A percentile compares a stretch with the other conserved stretches of the same genome.
Evolutionary conservation across 92 coral and sea anemone species (phyloP).

Genomic region (Palythoa grandis): DNA sequence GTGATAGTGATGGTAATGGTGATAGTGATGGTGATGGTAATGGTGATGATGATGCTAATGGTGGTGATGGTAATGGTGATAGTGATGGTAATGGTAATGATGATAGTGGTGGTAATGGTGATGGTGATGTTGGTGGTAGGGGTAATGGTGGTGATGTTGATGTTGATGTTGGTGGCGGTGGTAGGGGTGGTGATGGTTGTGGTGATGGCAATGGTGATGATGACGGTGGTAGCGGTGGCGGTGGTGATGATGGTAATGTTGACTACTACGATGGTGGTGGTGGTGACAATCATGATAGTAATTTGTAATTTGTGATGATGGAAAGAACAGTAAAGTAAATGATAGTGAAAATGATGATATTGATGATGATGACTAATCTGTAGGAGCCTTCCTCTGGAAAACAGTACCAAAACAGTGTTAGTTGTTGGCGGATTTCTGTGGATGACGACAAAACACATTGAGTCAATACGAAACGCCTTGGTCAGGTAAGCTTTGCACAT

Average conservation of each 20-base stretch:
- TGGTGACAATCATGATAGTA: neutral
- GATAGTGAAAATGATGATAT: conserved; percentile 24
- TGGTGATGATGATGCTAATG: neutral
- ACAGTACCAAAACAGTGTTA: conserved; percentile 77
- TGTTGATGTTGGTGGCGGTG: neutral
- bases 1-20: neutral
- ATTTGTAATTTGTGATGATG: neutral
- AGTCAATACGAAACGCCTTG: conserved; percentile 52
- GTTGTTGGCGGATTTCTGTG: conserved; percentile 90
- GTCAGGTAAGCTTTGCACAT: neutral
- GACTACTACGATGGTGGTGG: too few species aligned
- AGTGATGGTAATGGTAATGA: neutral
- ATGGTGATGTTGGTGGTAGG: conserved; percentile 27
- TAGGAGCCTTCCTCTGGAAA: conserved; percentile 82
- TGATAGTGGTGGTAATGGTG: neutral
- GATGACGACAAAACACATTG: conserved; percentile 68
- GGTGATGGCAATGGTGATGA: neutral
- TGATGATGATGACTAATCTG: neutral
- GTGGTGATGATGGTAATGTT: neutral
- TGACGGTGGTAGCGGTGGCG: neutral
- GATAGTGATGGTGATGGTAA: neutral
- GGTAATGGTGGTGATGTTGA: neutral
- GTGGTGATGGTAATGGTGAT: neutral
- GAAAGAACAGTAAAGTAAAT: neutral
- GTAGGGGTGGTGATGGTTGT: neutral